Base-by-base conservation (phyloP, 2,888 invertebrate species). In the Lamellibrachia satsuma region DNA sequence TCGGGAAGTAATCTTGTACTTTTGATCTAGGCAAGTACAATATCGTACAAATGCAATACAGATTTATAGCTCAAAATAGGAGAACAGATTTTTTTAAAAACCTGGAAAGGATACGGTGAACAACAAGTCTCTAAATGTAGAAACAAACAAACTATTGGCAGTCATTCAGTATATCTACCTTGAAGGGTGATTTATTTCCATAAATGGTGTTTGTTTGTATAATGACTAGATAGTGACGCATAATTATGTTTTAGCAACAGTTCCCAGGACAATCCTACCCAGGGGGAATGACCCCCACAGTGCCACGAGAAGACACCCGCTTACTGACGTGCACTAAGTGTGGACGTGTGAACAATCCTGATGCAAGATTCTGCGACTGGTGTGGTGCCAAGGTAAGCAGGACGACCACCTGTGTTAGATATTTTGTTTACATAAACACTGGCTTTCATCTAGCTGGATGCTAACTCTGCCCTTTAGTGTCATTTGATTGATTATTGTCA, bases 351-450 rank as follows among this genome's bases (percentile, higher is more conserved):
- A 96, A 96, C 93, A 95, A 95, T 92, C 94, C 95, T 7, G 96
- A 96, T 93, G 96, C 96, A 9, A 93, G 96, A 91, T 96, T 95
- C 94, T 96, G 96, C 94, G 96, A 96, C 94, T 96, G 96, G 96
- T 96, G 96, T 94, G 96, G 96, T 90, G 94, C 95, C 52, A 96
- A 96, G 95, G 96, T 96, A 94, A 92, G 93, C 55, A n/a, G 39
- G 39, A 39, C 0, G 39, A 39, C 39, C 39, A 39, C 39, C 39
- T 39, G 39, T 60, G 22, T 60, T 9, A 15, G 60, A 60, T 60
- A 15, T 4, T 11, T 60, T 9, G 15, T 7, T 60, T 60, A 60
- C 11, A 60, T 15, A 60, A 60, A 60, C 60, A 60, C 60, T 60
- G 60, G 60, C 60, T 15, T 60, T 11, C 60, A 15, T 1, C 3